Conservation (phyloP, 2,113 vertebrate genomes). For the Gorsachius goisagi region DNA sequence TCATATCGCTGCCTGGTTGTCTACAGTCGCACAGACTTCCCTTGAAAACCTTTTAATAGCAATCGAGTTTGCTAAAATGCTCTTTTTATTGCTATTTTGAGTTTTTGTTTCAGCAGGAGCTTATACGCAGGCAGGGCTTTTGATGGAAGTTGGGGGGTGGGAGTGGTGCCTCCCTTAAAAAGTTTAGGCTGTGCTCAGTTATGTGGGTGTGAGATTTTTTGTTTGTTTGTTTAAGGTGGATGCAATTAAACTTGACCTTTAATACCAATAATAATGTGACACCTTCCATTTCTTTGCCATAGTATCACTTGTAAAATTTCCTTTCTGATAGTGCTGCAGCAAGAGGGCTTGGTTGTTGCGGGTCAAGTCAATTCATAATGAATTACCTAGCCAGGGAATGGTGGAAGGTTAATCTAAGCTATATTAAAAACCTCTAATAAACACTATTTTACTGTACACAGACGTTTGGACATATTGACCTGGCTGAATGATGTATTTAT, state of each 20-base stretch:
- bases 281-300: slow-evolving; percentile 37
- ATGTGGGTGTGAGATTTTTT: background rate
- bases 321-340: slow-evolving; percentile 46
- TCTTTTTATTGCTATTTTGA: background rate
- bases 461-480: background rate
- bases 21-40: background rate
- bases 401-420: slow-evolving; percentile 14
- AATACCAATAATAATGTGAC: slow-evolving; percentile 27
- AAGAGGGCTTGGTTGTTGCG: slow-evolving; percentile 65
- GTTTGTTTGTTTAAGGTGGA: background rate
- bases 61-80: background rate
- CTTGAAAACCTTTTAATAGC: background rate
- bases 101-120: slow-evolving; percentile 14
- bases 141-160: slow-evolving; percentile 30
- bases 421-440: slow-evolving; percentile 27
- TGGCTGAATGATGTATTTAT: background rate
- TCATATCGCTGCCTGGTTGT: background rate
- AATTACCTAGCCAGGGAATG: slow-evolving; percentile 38
- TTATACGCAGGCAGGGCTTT: background rate
- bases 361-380: slow-evolving; percentile 60
- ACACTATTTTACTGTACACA: background rate
- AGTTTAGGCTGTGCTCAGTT: slow-evolving; percentile 39
- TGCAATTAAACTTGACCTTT: slow-evolving; percentile 61
- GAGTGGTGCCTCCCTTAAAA: slow-evolving; percentile 35
- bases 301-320: slow-evolving; percentile 7